Evolutionary conservation across 1,140 invertebrate species (phyloP), one percentile per base, ranked within the genome.

Genomic region (Venustaconcha ellipsiformis): DNA sequence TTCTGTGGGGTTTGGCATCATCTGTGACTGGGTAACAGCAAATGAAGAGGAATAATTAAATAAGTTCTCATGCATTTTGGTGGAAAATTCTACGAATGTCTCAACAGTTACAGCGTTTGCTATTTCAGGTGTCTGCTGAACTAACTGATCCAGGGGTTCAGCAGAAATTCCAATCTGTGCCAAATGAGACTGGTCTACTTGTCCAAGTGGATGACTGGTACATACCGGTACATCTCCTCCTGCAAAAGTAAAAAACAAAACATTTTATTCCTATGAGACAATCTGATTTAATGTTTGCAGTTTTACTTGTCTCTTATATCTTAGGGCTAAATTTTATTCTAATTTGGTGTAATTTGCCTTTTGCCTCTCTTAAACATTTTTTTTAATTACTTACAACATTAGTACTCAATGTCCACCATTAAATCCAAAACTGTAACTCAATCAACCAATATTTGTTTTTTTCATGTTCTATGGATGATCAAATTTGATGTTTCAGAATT

Each of bases 161-260:
- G 98, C 93, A 0, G 97, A 97, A 57, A 99, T 94, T 1, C 97
- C 98, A 74, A 99, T 96, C 91, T 99, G 97, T 57, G 97, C 97
- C 89, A 95, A 94, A 83, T 97, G 95, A 0, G 86, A 82, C 94
- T 84, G 88, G 17, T 64, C 72, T 80, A 84, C 70, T 18, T 74
- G 78, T 14, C 91, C 90, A 85, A 92, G 92, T n/a, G 87, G 86
- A 73, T 83, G 78, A 59, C 72, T 71, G 69, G 59, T 65, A 17
- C 37, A 48, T 8, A 23, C 23, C 23, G 23, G 23, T 23, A 48
- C 11, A 48, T 65, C 56, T 57, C 37, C 17, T 66, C 72, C 72
- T 67, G 64, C 20, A 15, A 65, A 72, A 65, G 20, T 57, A 12
- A 72, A 56, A 15, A 60, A 55, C 2, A 60, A 66, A 48, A 48